These are phyloP conservation scores for Ophiodon elongatus DNA, from an alignment of 2,113 vertebrate species.

Conservation along the genomic window DNA sequence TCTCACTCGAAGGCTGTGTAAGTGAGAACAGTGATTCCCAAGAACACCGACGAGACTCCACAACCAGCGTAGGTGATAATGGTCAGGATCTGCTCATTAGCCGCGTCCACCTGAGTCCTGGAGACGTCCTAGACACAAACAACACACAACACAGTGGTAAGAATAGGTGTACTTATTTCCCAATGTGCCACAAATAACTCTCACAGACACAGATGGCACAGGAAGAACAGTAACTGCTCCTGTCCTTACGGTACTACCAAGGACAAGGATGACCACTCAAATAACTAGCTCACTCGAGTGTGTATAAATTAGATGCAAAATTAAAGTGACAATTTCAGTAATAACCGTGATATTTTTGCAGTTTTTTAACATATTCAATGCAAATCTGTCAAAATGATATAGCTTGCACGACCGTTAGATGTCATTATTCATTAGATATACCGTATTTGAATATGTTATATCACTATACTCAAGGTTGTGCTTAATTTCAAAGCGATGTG, in stretches of 20 bases:
- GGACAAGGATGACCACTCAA: not conserved
- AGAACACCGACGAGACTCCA: slow-evolving; percentile 90
- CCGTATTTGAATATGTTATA: not conserved
- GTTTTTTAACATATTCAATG: not conserved
- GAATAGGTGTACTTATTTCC: not conserved
- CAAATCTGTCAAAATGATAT: not conserved
- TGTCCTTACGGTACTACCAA: not conserved
- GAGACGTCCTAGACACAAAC: slow-evolving; percentile 85
- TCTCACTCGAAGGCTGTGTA: slow-evolving; percentile 91
- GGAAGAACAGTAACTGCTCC: not conserved
- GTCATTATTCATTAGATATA: not conserved
- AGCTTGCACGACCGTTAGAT: not conserved
- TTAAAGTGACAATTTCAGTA: not conserved
- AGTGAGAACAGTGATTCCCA: slow-evolving; percentile 88
- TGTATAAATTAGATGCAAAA: not conserved
- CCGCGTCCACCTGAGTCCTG: slow-evolving; percentile 74
- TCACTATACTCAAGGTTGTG: not conserved
- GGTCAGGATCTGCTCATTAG: slow-evolving; percentile 84
- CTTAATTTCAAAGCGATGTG: not conserved
- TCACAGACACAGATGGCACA: not conserved
- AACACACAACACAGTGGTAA: not conserved
- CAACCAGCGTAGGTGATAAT: slow-evolving; percentile 89
- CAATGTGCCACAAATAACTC: not conserved
- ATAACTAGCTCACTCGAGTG: not conserved
- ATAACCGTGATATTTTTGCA: not conserved